These are phyloP conservation scores for Rhea americana DNA, from an alignment of 2,113 vertebrate genomes.

Conservation along the genomic window DNA sequence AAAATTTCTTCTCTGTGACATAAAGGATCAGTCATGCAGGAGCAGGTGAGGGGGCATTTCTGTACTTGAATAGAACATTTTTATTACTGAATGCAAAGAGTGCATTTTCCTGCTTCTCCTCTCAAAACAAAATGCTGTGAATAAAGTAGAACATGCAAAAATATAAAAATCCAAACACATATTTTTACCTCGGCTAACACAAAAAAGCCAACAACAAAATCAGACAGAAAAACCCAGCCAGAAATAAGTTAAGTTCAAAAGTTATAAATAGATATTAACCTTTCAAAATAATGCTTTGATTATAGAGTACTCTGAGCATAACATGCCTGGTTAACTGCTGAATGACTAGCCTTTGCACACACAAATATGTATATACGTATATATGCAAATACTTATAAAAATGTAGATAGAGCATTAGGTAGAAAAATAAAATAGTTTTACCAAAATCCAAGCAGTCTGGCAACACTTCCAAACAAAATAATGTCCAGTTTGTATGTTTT, in stretches of 20 bases:
- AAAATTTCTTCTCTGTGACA: neutral
- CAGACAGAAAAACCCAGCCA: accelerated
- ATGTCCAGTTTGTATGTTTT: neutral
- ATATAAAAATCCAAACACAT: neutral
- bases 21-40: neutral
- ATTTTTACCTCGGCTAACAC: neutral
- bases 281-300: neutral
- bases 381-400: neutral
- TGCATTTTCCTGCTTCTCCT: neutral
- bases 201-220: neutral
- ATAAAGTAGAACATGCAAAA: neutral
- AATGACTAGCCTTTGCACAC: neutral
- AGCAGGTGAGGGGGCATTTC: neutral
- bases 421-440: neutral
- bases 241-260: neutral
- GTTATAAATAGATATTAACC: neutral
- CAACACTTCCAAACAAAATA: neutral
- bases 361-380: neutral
- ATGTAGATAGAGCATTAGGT: neutral
- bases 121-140: neutral
- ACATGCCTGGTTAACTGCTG: neutral
- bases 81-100: neutral
- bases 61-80: neutral
- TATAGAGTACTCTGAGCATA: neutral
- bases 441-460: neutral